A percentile compares a stretch with the other conserved stretches of the same genome.
phyloP scores from a whole-genome alignment of 2,888 invertebrate genomes.

The Nezara viridula region DNA sequence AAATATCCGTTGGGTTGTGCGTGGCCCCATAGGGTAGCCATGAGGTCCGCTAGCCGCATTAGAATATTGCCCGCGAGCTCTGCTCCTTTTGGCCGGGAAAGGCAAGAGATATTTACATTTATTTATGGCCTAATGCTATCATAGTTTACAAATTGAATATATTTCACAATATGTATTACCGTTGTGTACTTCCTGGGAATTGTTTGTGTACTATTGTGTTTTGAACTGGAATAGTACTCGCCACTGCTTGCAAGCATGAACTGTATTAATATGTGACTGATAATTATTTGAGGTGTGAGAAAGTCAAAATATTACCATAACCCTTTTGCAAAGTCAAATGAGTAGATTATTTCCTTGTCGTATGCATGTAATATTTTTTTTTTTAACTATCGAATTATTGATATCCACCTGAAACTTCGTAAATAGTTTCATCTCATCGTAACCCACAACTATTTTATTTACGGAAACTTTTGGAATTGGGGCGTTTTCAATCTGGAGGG shows the following conservation, averaged over 20 bases:
- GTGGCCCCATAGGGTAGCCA: not conserved
- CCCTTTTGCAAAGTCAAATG: too few relatives aligned
- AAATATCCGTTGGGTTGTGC: not conserved
- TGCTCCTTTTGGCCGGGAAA: not conserved
- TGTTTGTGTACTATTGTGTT: not conserved
- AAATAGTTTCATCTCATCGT: too few relatives aligned
- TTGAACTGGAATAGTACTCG: not conserved
- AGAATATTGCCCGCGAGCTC: constrained; percentile 4
- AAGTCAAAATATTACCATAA: too few relatives aligned
- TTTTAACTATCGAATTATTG: too few relatives aligned
- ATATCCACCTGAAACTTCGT: too few relatives aligned
- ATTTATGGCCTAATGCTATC: constrained; percentile 25
- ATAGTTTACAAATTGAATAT: constrained; percentile 38
- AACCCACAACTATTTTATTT: too few relatives aligned
- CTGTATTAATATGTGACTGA: not conserved
- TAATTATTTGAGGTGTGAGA: too few relatives aligned
- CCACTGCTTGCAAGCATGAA: not conserved
- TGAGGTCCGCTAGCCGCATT: not conserved
- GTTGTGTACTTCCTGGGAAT: not conserved
- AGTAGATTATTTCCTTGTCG: too few relatives aligned
- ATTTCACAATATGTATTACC: constrained; percentile 16
- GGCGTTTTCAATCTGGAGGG: too few relatives aligned
- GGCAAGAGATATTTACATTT: constrained; percentile 9
- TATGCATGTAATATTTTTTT: too few relatives aligned
- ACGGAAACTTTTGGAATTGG: too few relatives aligned